Evolutionary conservation across 1,140 invertebrate genomes (phyloP).

Genomic region (Globodera ellingtonae): DNA sequence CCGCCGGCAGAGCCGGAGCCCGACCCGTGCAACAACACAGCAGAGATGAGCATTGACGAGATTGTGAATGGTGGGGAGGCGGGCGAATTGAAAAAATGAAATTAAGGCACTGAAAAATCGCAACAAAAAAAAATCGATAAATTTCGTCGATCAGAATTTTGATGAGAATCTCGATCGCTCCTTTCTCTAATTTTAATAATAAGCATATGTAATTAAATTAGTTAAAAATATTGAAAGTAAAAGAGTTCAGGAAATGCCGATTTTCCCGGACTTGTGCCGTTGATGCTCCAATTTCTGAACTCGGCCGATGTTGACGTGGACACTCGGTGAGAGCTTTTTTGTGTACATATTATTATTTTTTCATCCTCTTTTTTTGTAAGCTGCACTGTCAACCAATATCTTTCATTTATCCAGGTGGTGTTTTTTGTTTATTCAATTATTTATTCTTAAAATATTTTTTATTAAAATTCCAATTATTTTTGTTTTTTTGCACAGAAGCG

Average conservation of each 20-base stretch:
- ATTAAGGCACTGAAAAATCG: no score
- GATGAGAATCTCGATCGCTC: no score
- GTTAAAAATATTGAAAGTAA: neutral
- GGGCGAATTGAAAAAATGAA: neutral
- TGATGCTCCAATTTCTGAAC: constrained; percentile 88
- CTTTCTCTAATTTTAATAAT: no score
- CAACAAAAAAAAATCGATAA: neutral
- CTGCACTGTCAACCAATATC: constrained; percentile 93
- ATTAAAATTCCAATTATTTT: constrained; percentile 7
- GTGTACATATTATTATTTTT: neutral
- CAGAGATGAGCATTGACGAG: constrained; percentile 85
- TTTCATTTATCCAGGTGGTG: constrained; percentile 81
- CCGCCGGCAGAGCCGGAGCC: constrained; percentile 45
- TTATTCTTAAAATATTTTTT: constrained; percentile 12
- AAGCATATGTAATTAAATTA: no score
- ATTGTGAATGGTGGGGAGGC: constrained; percentile 88
- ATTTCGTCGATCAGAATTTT: neutral
- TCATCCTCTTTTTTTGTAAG: neutral
- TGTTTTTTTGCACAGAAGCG: neutral
- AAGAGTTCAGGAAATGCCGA: constrained; percentile 68
- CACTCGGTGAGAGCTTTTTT: constrained; percentile 71
- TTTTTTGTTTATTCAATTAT: constrained; percentile 1
- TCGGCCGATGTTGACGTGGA: constrained; percentile 93
- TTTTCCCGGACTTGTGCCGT: constrained; percentile 90
- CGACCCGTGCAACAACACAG: constrained; percentile 59